phyloP scores from a whole-genome alignment of 2,113 vertebrate species.

The Limnothrissa miodon region DNA sequence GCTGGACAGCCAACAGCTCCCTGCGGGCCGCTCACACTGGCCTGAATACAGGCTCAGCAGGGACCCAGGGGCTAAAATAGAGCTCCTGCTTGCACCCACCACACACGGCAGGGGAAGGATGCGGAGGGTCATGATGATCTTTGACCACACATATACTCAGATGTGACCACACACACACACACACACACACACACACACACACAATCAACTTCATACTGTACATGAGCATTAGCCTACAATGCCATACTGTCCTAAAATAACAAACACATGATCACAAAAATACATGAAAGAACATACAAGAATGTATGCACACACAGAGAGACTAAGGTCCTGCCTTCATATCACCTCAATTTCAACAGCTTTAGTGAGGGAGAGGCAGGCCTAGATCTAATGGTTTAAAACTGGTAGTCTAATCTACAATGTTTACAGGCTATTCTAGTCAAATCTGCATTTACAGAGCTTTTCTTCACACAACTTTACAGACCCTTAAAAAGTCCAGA shows the following conservation, averaged over 20 bases:
- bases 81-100: neutral
- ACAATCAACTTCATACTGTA: neutral
- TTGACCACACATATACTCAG: neutral
- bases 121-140: neutral
- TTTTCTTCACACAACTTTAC: neutral
- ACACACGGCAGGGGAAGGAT: neutral
- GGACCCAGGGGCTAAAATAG: constrained; percentile 1
- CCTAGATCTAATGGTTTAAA: too few relatives aligned
- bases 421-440: neutral
- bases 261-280: too few relatives aligned
- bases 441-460: too few relatives aligned
- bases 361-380: neutral
- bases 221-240: too few relatives aligned
- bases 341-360: neutral
- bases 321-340: neutral
- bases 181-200: constrained; percentile 40
- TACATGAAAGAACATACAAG: too few relatives aligned
- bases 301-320: neutral
- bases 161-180: neutral
- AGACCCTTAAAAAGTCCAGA: neutral
- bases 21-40: neutral
- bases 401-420: neutral
- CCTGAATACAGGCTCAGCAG: neutral
- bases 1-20: neutral
- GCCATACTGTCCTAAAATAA: too few relatives aligned